phyloP scores from a whole-genome alignment of 2,113 vertebrate genomes.

The Balaeniceps rex region DNA sequence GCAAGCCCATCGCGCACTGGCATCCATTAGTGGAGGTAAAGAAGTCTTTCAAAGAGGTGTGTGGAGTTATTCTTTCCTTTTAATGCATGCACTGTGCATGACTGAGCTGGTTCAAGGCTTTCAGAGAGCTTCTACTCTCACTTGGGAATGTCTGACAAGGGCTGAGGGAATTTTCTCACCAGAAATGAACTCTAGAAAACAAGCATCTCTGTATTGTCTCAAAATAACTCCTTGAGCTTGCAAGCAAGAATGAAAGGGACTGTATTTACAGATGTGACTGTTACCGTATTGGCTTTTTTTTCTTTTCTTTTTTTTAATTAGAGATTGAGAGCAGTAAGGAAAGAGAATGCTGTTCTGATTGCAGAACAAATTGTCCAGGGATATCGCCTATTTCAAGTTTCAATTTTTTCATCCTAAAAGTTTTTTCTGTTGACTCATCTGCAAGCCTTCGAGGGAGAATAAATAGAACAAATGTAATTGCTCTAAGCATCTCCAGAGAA shows the following conservation, averaged over 20 bases:
- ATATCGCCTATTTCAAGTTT: conserved; percentile 8
- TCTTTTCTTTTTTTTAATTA: neutral
- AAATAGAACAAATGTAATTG: conserved; percentile 56
- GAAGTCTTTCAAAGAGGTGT: conserved; percentile 96
- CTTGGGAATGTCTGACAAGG: neutral
- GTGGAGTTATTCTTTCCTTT: conserved; percentile 1
- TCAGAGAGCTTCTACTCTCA: neutral
- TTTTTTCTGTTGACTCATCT: conserved; percentile 62
- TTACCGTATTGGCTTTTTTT: neutral
- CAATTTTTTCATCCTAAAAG: conserved; percentile 17
- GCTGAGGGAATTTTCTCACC: conserved; percentile 3
- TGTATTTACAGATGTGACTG: conserved; percentile 23
- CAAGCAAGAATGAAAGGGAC: neutral
- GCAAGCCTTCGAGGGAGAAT: conserved; percentile 20
- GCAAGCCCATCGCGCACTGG: conserved; percentile 98
- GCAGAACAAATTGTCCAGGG: conserved; percentile 47
- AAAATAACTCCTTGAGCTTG: neutral
- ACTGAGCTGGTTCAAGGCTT: neutral
- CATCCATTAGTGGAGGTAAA: conserved; percentile 94
- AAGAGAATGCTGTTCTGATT: conserved; percentile 16
- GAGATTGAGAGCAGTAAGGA: neutral
- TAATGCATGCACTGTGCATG: neutral
- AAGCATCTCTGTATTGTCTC: neutral
- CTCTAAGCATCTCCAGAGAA: conserved; percentile 22
- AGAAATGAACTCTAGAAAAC: conserved; percentile 1